phyloP scores from a whole-genome alignment of 2,797 vertebrate genomes.

The Myoxocephalus aenaeus region DNA sequence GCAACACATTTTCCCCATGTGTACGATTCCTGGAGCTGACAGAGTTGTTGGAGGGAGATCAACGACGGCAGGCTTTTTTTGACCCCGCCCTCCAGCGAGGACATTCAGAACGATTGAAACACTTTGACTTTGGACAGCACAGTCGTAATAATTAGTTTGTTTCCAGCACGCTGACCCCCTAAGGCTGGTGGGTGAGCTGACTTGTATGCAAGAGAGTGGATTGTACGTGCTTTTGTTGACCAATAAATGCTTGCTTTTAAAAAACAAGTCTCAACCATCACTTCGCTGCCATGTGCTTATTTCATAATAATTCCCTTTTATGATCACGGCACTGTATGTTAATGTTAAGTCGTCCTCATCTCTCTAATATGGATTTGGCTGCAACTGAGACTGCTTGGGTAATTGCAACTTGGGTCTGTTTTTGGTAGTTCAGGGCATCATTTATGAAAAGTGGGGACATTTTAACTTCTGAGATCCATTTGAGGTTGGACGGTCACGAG shows the following conservation, averaged over 20 bases:
- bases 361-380: not conserved
- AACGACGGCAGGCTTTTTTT: not conserved
- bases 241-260: not conserved
- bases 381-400: not conserved
- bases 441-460: not conserved
- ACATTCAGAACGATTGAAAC: not conserved
- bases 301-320: not conserved
- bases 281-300: not conserved
- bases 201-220: not conserved
- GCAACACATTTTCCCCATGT: not conserved
- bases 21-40: not conserved
- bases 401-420: not conserved
- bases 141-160: not conserved
- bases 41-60: not conserved
- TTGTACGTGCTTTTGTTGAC: not conserved
- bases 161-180: not conserved
- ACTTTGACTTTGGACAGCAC: not conserved
- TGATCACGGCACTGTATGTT: not conserved
- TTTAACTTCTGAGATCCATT: not conserved
- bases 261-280: not conserved
- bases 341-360: not conserved
- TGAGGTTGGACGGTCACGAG: not conserved
- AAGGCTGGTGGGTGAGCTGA: not conserved
- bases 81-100: not conserved
- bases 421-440: not conserved